Evolutionary conservation across 2,888 invertebrate species (phyloP).

Genomic region (Merodon equestris): DNA sequence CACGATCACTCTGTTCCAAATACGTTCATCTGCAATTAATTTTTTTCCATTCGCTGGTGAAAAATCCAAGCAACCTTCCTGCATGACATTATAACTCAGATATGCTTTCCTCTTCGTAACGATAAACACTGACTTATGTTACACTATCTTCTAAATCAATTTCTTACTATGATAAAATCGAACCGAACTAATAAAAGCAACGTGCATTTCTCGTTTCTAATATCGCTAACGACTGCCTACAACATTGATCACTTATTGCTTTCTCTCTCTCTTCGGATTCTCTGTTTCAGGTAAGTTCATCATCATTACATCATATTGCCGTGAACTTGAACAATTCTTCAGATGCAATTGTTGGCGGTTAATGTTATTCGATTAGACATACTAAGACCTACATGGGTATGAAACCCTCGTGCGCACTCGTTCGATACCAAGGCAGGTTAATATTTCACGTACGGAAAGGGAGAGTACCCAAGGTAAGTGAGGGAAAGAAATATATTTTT

Average conservation of each 20-base stretch:
- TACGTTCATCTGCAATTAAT: too few relatives aligned
- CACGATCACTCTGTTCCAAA: too few relatives aligned
- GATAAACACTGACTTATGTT: too few relatives aligned
- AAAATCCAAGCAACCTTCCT: too few relatives aligned
- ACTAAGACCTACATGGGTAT: background rate
- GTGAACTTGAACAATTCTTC: constrained; percentile 53
- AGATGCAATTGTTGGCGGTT: constrained; percentile 30
- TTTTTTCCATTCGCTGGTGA: too few relatives aligned
- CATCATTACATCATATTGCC: constrained; percentile 32
- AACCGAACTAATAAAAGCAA: too few relatives aligned
- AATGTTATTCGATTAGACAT: constrained; percentile 26
- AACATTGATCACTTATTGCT: constrained; percentile 37
- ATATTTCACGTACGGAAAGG: constrained; percentile 35
- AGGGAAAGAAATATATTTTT: constrained; percentile 9
- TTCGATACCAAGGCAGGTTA: constrained; percentile 9
- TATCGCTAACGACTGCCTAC: constrained; percentile 6
- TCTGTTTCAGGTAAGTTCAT: constrained; percentile 67
- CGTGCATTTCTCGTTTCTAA: constrained; percentile 31
- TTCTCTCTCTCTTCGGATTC: constrained; percentile 40
- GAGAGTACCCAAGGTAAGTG: constrained; percentile 29
- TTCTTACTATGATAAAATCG: constrained; percentile 9
- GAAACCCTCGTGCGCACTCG: background rate
- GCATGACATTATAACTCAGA: too few relatives aligned
- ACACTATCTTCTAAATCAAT: constrained; percentile 12
- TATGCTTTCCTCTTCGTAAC: background rate